A percentile compares a stretch with the other conserved stretches of the same genome.
Conservation (phyloP, 2,888 invertebrate genomes). For the Therioaphis trifolii region DNA sequence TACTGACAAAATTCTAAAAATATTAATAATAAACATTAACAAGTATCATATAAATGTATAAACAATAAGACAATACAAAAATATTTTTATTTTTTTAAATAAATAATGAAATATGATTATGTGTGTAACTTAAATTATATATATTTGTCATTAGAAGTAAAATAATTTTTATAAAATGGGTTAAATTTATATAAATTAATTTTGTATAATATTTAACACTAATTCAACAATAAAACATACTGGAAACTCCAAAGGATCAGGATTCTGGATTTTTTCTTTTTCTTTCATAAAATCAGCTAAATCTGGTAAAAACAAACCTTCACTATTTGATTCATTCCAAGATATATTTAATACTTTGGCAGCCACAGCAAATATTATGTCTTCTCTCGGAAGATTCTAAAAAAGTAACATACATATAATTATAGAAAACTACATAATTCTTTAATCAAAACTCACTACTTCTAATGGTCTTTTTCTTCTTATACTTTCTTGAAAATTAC, state of each 20-base stretch:
- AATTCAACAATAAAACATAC: conserved; percentile 14
- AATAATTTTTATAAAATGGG: neutral
- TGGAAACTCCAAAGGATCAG: conserved; percentile 29
- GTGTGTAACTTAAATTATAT: too few species aligned
- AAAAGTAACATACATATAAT: neutral
- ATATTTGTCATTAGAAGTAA: neutral
- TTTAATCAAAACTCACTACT: conserved; percentile 1
- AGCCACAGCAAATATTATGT: neutral
- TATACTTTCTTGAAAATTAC: conserved; percentile 52
- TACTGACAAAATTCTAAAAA: conserved; percentile 42
- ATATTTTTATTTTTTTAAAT: neutral
- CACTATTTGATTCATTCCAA: conserved; percentile 38
- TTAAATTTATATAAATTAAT: too few species aligned
- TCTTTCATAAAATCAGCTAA: conserved; percentile 68
- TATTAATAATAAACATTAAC: conserved; percentile 35
- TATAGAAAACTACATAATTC: neutral
- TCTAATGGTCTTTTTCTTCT: conserved; percentile 54
- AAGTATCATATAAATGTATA: neutral
- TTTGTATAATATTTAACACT: neutral
- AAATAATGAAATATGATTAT: too few species aligned
- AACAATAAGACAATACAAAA: neutral
- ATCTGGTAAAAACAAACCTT: conserved; percentile 70
- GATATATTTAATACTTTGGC: conserved; percentile 65
- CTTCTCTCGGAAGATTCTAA: conserved; percentile 30
- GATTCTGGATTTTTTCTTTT: conserved; percentile 64